Evolutionary conservation across 2,888 invertebrate genomes (phyloP).

Genomic region (Pedicia rivosa): DNA sequence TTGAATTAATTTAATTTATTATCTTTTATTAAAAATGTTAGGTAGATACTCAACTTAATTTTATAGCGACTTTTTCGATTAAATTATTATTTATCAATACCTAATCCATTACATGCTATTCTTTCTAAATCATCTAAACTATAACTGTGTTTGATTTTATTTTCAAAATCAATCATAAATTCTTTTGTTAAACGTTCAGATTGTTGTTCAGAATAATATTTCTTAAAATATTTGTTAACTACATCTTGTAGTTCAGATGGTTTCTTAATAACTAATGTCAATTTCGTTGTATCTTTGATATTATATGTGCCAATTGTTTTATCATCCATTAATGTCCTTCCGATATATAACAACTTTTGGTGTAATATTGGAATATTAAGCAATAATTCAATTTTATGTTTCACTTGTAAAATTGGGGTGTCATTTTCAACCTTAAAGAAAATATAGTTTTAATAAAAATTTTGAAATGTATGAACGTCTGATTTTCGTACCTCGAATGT

Average conservation of each 20-base stretch:
- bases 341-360: slow-evolving; percentile 54
- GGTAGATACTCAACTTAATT: too few species aligned
- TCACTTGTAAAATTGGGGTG: slow-evolving; percentile 49
- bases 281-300: slow-evolving; percentile 58
- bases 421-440: slow-evolving; percentile 35
- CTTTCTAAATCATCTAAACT: slow-evolving; percentile 28
- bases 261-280: slow-evolving; percentile 55
- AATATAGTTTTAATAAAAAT: neutral
- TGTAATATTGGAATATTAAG: slow-evolving; percentile 49
- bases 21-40: too few species aligned
- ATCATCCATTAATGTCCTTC: slow-evolving; percentile 54
- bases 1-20: too few species aligned
- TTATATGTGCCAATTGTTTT: slow-evolving; percentile 50
- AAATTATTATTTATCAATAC: too few species aligned
- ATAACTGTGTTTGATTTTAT: slow-evolving; percentile 21
- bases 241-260: slow-evolving; percentile 43
- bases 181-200: slow-evolving; percentile 31
- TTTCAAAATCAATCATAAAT: slow-evolving; percentile 26
- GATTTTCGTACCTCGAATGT: slow-evolving; percentile 39
- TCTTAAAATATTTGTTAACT: slow-evolving; percentile 37
- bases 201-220: slow-evolving; percentile 45
- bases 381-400: slow-evolving; percentile 44
- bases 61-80: too few species aligned
- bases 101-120: too few species aligned
- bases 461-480: neutral